phyloP scores from a whole-genome alignment of 2,797 vertebrate genomes.

The Melanotaenia parkinsoni region DNA sequence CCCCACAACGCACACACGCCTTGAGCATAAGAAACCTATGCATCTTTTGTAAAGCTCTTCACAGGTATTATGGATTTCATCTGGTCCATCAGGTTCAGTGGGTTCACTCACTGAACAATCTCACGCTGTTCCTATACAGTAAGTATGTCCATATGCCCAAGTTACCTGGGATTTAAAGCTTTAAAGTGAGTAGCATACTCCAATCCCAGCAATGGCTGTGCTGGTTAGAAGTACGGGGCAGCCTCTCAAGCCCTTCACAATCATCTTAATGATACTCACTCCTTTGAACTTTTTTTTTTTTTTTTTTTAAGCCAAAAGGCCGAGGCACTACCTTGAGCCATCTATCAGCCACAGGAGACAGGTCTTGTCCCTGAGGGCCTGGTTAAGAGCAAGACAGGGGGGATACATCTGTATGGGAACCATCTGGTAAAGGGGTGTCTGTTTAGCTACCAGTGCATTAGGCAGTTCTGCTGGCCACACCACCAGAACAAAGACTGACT shows the following conservation, averaged over 20 bases:
- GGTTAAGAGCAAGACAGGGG: slow-evolving; percentile 51
- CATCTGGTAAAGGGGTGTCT: slow-evolving; percentile 63
- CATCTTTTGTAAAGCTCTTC: slow-evolving; percentile 27
- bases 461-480: slow-evolving; percentile 53
- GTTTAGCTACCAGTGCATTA: slow-evolving; percentile 41
- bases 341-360: slow-evolving; percentile 72
- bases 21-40: slow-evolving; percentile 14
- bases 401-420: slow-evolving; percentile 68
- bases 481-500: slow-evolving; percentile 62
- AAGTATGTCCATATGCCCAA: slow-evolving; percentile 32
- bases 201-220: slow-evolving; percentile 20
- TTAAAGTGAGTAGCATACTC: slow-evolving; percentile 23
- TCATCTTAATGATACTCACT: slow-evolving; percentile 25
- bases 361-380: slow-evolving; percentile 59
- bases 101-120: slow-evolving; percentile 31
- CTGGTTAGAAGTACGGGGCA: slow-evolving; percentile 12
- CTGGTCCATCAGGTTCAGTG: slow-evolving; percentile 39
- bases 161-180: slow-evolving; percentile 27
- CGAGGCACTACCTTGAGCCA: slow-evolving; percentile 67
- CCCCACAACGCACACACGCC: slow-evolving; percentile 2
- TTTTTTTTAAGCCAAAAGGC: slow-evolving; percentile 39
- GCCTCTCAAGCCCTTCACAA: slow-evolving; percentile 32
- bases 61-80: slow-evolving; percentile 20
- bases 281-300: slow-evolving; percentile 51
- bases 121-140: slow-evolving; percentile 24